Evolutionary conservation across 2,888 invertebrate genomes (phyloP).

Genomic region (Eupelmus urozonus): DNA sequence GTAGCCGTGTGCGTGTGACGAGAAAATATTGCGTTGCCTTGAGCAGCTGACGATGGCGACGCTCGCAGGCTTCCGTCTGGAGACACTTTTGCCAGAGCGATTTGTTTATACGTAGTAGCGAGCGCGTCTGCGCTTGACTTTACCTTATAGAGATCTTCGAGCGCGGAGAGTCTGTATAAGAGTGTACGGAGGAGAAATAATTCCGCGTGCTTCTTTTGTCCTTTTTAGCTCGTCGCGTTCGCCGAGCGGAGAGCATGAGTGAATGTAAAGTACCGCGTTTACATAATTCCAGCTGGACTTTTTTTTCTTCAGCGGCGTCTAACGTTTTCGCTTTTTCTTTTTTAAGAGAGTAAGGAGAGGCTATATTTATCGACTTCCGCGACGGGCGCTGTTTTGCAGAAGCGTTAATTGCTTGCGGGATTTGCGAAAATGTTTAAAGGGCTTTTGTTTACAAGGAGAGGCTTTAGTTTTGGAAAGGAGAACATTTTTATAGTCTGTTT

Average conservation of each 20-base stretch:
- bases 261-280: slow-evolving; percentile 50
- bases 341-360: neutral
- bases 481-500: too few species aligned
- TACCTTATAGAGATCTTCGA: slow-evolving; percentile 17
- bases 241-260: slow-evolving; percentile 2
- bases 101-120: slow-evolving; percentile 49
- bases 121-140: slow-evolving; percentile 33
- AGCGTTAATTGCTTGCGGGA: neutral
- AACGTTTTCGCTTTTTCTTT: neutral
- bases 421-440: neutral
- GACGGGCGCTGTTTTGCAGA: slow-evolving; percentile 6
- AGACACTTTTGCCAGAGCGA: slow-evolving; percentile 33
- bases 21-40: slow-evolving; percentile 54
- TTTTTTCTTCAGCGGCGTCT: neutral
- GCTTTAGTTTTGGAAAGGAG: too few species aligned
- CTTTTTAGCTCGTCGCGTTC: neutral
- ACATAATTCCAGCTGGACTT: slow-evolving; percentile 29
- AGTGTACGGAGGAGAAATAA: neutral
- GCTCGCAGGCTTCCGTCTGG: neutral
- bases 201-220: slow-evolving; percentile 2
- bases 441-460: too few species aligned
- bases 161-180: neutral
- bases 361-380: slow-evolving; percentile 24
- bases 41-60: slow-evolving; percentile 53
- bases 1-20: slow-evolving; percentile 47